Conservation (phyloP, 1,140 invertebrate species). For the Hycleus phaleratus region DNA sequence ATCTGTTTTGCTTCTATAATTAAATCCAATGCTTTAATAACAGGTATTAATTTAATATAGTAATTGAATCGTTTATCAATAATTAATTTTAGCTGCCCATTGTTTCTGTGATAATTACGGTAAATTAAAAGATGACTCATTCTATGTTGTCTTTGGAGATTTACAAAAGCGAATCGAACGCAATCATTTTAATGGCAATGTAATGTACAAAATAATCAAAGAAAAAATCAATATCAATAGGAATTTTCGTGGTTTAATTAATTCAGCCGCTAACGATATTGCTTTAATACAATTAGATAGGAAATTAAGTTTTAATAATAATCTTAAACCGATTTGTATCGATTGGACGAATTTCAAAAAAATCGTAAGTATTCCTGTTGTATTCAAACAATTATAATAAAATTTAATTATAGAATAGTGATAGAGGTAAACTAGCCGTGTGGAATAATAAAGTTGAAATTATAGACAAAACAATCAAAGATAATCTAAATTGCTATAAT, state of each 20-base stretch:
- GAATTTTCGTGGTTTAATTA: background rate
- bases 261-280: background rate
- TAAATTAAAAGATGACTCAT: background rate
- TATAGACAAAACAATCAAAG: background rate
- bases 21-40: background rate
- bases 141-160: background rate
- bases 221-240: background rate
- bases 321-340: background rate
- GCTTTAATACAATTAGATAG: background rate
- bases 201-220: background rate
- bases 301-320: slow-evolving; percentile 1
- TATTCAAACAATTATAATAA: background rate
- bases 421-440: background rate
- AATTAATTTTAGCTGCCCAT: slow-evolving; percentile 2
- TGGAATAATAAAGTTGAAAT: background rate
- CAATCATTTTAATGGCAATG: background rate
- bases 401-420: background rate
- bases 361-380: background rate
- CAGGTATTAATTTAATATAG: background rate
- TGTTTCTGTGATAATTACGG: slow-evolving; percentile 4
- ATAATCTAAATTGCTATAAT: background rate
- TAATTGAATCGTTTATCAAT: background rate
- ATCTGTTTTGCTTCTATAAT: slow-evolving; percentile 4
- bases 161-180: background rate
- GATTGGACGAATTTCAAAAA: background rate